Conservation (phyloP, 2,113 vertebrate genomes). For the Oxyruncus cristatus region DNA sequence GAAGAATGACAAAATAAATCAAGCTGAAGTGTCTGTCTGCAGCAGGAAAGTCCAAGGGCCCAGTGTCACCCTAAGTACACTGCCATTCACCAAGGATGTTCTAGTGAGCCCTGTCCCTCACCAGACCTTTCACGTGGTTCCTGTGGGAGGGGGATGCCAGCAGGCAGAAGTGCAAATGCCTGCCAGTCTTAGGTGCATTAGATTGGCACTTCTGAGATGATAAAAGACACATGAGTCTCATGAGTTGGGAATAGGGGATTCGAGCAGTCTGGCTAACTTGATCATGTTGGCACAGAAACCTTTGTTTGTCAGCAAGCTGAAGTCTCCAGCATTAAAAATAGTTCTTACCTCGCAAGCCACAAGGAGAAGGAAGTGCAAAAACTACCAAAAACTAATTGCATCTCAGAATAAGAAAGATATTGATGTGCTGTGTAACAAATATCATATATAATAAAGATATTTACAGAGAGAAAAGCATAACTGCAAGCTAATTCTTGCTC, state of each 20-base stretch:
- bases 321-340: slow-evolving; percentile 6
- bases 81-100: not conserved
- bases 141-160: not conserved
- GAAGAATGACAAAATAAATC: slow-evolving; percentile 20
- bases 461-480: not conserved
- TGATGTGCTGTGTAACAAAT: not conserved
- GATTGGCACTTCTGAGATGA: slow-evolving; percentile 30
- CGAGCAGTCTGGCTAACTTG: not conserved
- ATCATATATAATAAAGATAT: not conserved
- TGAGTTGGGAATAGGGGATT: slow-evolving; percentile 23
- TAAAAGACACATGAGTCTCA: not conserved
- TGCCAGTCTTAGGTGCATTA: not conserved
- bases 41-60: not conserved
- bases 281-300: not conserved
- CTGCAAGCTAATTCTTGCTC: not conserved
- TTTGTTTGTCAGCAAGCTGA: not conserved
- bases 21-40: not conserved
- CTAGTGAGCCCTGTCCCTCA: not conserved
- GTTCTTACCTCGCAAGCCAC: not conserved
- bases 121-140: not conserved
- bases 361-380: not conserved
- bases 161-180: not conserved
- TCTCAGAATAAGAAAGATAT: not conserved
- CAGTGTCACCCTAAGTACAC: not conserved
- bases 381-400: not conserved